phyloP scores from a whole-genome alignment of 2,113 vertebrate genomes.

The Tringa solitaria region DNA sequence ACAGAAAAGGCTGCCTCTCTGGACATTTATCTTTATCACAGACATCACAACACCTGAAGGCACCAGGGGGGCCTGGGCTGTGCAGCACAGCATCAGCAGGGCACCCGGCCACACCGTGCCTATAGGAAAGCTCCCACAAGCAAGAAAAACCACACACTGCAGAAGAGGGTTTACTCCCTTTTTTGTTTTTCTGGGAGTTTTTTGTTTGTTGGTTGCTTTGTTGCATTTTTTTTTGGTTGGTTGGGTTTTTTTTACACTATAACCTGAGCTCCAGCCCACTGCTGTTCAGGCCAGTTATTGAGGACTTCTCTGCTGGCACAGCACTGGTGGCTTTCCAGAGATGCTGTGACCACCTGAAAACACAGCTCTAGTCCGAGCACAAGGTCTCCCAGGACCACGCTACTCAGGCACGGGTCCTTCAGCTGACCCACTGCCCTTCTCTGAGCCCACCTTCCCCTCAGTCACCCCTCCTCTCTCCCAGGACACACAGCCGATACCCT shows the following conservation, averaged over 20 bases:
- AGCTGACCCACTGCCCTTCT: not conserved
- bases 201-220: not conserved
- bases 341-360: not conserved
- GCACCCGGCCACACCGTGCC: rapidly evolving
- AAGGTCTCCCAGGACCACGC: not conserved
- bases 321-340: not conserved
- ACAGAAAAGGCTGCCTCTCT: not conserved
- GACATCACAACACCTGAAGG: not conserved
- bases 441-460: not conserved
- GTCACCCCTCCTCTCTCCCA: not conserved
- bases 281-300: rapidly evolving
- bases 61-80: rapidly evolving
- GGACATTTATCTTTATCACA: not conserved
- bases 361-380: not conserved
- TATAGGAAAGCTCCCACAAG: not conserved
- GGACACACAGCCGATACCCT: rapidly evolving
- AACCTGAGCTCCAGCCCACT: not conserved
- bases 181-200: no score
- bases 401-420: not conserved
- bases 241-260: not conserved
- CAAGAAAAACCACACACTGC: not conserved
- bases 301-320: no score
- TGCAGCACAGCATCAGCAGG: rapidly evolving
- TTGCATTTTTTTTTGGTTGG: no score
- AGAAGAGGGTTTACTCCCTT: no score